Evolutionary conservation across 2,888 invertebrate genomes (phyloP).

Genomic region (Hofmannophila pseudospretella): DNA sequence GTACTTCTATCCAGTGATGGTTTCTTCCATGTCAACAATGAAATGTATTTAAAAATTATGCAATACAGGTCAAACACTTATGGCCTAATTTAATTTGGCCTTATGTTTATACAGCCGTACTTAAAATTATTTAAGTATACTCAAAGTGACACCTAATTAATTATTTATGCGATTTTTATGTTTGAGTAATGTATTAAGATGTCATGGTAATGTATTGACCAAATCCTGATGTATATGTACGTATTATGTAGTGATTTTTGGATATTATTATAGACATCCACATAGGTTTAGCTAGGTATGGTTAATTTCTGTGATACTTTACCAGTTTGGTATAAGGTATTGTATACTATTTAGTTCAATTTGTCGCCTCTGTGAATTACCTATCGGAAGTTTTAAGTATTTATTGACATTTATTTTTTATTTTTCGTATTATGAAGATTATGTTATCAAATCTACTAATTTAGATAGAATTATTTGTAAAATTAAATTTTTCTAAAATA

Average conservation of each 20-base stretch:
- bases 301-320: constrained; percentile 78
- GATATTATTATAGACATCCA: constrained; percentile 55
- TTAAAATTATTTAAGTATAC: constrained; percentile 26
- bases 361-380: constrained; percentile 24
- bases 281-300: constrained; percentile 67
- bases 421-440: constrained; percentile 8
- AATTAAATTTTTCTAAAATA: constrained; percentile 7
- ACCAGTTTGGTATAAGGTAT: constrained; percentile 72
- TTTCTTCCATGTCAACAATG: not conserved
- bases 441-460: constrained; percentile 11
- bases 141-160: constrained; percentile 37
- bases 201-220: constrained; percentile 38
- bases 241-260: constrained; percentile 42
- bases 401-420: constrained; percentile 16
- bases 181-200: not conserved
- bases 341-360: constrained; percentile 47
- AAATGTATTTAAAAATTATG: not conserved
- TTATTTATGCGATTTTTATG: constrained; percentile 20
- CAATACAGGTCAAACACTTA: constrained; percentile 12
- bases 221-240: constrained; percentile 38
- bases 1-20: not conserved
- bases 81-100: constrained; percentile 35
- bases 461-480: constrained; percentile 14
- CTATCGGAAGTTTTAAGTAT: constrained; percentile 12
- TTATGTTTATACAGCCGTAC: constrained; percentile 13